These are phyloP conservation scores for Heterotilapia buettikoferi DNA, from an alignment of 2,113 vertebrate genomes.

Conservation along the genomic window DNA sequence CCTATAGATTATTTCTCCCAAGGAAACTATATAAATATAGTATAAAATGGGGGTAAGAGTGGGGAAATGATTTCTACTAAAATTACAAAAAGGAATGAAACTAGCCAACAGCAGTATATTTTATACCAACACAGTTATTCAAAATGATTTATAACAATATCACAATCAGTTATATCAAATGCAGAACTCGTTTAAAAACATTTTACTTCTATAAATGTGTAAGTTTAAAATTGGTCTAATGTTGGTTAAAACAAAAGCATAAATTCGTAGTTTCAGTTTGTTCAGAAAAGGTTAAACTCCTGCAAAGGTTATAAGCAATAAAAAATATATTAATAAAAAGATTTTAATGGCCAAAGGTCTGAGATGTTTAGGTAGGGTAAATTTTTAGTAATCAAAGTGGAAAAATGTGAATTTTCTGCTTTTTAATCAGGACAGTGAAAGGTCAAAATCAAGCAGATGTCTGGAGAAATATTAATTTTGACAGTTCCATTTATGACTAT, in stretches of 20 bases:
- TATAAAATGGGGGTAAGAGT: background rate
- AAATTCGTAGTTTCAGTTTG: rapidly evolving
- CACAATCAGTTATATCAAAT: background rate
- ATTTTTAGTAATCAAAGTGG: background rate
- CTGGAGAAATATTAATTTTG: background rate
- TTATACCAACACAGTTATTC: background rate
- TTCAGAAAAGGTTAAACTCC: background rate
- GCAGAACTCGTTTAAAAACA: background rate
- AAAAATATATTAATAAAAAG: background rate
- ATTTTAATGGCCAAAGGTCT: background rate
- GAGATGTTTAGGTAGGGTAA: background rate
- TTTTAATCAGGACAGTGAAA: background rate
- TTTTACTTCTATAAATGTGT: background rate
- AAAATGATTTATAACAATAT: background rate
- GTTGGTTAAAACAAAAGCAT: background rate
- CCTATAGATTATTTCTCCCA: background rate
- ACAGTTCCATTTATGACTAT: background rate
- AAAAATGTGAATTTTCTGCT: background rate
- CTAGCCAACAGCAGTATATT: background rate
- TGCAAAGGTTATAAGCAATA: background rate
- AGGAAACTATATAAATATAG: background rate
- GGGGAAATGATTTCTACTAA: background rate
- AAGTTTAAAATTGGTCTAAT: background rate
- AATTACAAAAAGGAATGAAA: background rate
- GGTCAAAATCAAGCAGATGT: background rate